These are phyloP conservation scores for Zophobas morio DNA, from an alignment of 1,140 invertebrate genomes.

Conservation along the genomic window DNA sequence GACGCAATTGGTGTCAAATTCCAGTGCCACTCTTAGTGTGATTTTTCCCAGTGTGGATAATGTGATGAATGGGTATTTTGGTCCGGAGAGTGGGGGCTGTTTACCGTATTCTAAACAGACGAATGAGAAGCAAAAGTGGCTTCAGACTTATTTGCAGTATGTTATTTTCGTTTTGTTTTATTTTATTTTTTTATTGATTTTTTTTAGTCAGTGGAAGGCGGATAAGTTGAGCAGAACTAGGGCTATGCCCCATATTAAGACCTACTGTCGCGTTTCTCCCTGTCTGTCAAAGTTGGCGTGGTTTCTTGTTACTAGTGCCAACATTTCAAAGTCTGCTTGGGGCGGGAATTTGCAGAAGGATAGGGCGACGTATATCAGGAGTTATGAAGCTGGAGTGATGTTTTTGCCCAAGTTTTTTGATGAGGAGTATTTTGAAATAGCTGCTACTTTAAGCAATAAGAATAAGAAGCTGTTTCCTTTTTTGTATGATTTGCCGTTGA, in stretches of 20 bases:
- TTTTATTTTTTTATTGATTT: constrained; percentile 33
- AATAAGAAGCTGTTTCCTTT: constrained; percentile 74
- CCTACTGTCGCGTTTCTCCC: constrained; percentile 84
- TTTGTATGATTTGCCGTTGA: constrained; percentile 85
- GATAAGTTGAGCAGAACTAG: constrained; percentile 75
- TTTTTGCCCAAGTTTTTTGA: constrained; percentile 88
- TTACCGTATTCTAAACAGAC: constrained; percentile 87
- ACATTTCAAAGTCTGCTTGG: constrained; percentile 97
- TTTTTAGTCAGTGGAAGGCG: constrained; percentile 87
- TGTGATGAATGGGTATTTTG: constrained; percentile 88
- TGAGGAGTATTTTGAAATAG: constrained; percentile 71
- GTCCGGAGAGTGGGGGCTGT: constrained; percentile 86
- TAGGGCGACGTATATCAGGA: constrained; percentile 81
- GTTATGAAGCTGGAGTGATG: constrained; percentile 93
- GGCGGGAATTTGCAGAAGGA: constrained; percentile 80
- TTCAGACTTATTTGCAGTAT: constrained; percentile 84
- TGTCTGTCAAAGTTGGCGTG: constrained; percentile 78
- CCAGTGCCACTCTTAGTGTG: constrained; percentile 64
- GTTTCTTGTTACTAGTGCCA: constrained; percentile 93
- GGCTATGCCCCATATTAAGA: constrained; percentile 96
- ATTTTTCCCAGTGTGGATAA: constrained; percentile 85
- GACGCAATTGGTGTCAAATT: constrained; percentile 58
- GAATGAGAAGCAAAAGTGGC: constrained; percentile 90
- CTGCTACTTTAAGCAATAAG: constrained; percentile 66
- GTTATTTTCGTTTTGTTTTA: constrained; percentile 3